These are phyloP conservation scores for Agonopterix heracliana DNA, from an alignment of 2,888 invertebrate species.

Conservation along the genomic window DNA sequence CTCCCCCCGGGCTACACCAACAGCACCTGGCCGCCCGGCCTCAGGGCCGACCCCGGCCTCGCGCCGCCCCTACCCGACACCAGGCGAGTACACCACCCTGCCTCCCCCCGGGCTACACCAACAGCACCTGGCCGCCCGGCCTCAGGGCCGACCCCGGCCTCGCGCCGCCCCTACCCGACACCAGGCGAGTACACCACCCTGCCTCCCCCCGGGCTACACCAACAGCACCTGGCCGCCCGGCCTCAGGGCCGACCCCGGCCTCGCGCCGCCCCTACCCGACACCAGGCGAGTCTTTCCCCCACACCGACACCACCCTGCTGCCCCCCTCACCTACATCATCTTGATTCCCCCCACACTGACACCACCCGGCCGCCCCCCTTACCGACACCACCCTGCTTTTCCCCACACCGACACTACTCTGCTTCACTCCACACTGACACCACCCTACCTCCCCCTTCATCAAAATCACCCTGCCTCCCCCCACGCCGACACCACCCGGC, in stretches of 20 bases:
- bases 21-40: slow-evolving; percentile 85
- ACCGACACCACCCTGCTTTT: no score
- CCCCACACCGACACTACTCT: no score
- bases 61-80: slow-evolving; percentile 75
- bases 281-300: no score
- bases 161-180: slow-evolving; percentile 74
- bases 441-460: no score
- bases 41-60: slow-evolving; percentile 68
- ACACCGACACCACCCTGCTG: no score
- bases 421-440: no score
- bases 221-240: slow-evolving; percentile 87
- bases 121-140: slow-evolving; percentile 86
- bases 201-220: slow-evolving; percentile 58
- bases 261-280: slow-evolving; percentile 64
- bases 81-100: slow-evolving; percentile 14
- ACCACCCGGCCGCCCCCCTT: no score
- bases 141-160: slow-evolving; percentile 69
- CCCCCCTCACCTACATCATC: no score
- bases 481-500: no score
- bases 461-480: no score
- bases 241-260: slow-evolving; percentile 67
- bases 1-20: slow-evolving; percentile 72
- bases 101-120: slow-evolving; percentile 63
- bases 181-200: slow-evolving; percentile 10
- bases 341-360: no score